Evolutionary conservation across 1,140 invertebrate genomes (phyloP), one percentile per base, ranked within the genome.

Genomic region (Atta texana): DNA sequence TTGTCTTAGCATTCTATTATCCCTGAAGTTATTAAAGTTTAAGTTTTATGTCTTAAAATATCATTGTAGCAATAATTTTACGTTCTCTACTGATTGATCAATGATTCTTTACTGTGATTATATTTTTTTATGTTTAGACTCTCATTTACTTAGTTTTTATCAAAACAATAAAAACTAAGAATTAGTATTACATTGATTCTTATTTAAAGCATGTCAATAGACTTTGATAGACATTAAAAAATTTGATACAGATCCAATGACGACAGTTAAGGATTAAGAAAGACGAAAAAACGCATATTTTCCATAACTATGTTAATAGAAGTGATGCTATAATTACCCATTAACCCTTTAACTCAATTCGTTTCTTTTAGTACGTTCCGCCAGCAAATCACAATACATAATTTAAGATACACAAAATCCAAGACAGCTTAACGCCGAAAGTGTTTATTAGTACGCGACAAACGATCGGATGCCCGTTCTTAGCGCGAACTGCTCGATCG

Each of bases 401-500:
- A 16, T 18, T 64, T 49, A 39, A 34, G 59, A 12, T 18, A 49
- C 49, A 4, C n/a, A 55, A 55, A 66, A 69, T n/a, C 49, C 6
- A 28, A n/a, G 16, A 16, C n/a, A n/a, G 61, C 44, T 80, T 80
- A 80, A 80, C 21, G 16, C 16, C 12, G 34, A 57, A 31, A 49
- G 18, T 21, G 78, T 51, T 81, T 81, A 71, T 81, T 81, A 71
- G 66, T 44, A 57, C 10, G 6, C 8, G 34, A 72, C 66, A 57
- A 81, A 57, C 66, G 44, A 21, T 24, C 28, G 53, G 12, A 34
- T 55, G 82, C 21, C n/a, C 44, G 18, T 49, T 82, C 18, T 81
- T 24, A 31, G 0, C 6, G n/a, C 31, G 18, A 59, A 64, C 75
- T 57, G 34, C 57, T 64, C 66, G 74, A 53, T 68, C 63, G 80